These are phyloP conservation scores for Ptiloglossa arizonensis DNA, from an alignment of 1,140 invertebrate genomes.

Conservation along the genomic window DNA sequence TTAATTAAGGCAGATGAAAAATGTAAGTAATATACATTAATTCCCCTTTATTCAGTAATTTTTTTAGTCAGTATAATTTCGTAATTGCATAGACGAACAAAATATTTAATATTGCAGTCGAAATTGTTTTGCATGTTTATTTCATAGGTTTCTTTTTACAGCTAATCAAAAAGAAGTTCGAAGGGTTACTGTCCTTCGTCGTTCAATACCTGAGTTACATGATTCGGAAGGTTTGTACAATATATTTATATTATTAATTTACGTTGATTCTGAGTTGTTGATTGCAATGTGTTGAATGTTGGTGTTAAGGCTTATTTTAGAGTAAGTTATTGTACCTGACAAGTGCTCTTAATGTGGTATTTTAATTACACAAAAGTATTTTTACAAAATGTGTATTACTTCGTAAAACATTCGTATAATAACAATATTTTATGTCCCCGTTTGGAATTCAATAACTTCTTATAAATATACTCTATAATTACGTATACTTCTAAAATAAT, in stretches of 20 bases:
- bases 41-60: background rate
- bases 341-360: too few species aligned
- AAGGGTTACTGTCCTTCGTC: constrained; percentile 75
- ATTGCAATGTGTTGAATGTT: too few species aligned
- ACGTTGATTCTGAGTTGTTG: too few species aligned
- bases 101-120: background rate
- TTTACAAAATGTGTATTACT: too few species aligned
- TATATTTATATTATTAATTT: background rate
- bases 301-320: too few species aligned
- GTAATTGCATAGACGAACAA: background rate
- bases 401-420: too few species aligned
- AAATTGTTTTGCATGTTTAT: background rate
- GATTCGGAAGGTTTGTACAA: constrained; percentile 72
- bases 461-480: too few species aligned
- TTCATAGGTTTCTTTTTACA: constrained; percentile 51
- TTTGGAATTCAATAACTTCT: too few species aligned
- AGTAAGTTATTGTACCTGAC: too few species aligned
- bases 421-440: too few species aligned
- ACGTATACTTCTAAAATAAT: too few species aligned
- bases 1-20: constrained; percentile 70
- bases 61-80: background rate
- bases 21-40: constrained; percentile 64
- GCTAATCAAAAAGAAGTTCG: constrained; percentile 74
- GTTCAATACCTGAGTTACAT: constrained; percentile 71
- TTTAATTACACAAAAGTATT: too few species aligned